These are phyloP conservation scores for Mythimna albipuncta DNA, from an alignment of 2,888 invertebrate genomes.

Conservation along the genomic window DNA sequence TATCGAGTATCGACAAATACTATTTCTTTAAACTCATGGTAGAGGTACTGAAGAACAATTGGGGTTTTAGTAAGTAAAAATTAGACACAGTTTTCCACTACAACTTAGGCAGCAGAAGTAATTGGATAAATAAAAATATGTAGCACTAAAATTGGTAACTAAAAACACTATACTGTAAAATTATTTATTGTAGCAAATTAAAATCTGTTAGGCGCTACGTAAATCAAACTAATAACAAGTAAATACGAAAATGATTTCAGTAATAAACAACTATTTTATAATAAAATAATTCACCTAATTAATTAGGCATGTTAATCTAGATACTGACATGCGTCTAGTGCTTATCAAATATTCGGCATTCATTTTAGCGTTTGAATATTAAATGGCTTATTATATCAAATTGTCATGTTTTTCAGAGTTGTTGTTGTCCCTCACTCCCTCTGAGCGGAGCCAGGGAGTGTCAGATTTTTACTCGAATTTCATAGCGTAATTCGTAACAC, in stretches of 20 bases:
- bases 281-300: constrained; percentile 15
- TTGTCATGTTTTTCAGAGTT: neutral
- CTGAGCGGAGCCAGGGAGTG: too few species aligned
- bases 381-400: neutral
- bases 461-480: too few species aligned
- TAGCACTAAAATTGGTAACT: neutral
- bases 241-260: constrained; percentile 24
- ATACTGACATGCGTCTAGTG: constrained; percentile 24
- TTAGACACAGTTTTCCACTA: too few species aligned
- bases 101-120: too few species aligned
- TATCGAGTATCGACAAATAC: too few species aligned
- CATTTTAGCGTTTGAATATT: constrained; percentile 28
- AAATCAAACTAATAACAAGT: neutral
- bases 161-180: neutral
- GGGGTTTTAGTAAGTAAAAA: too few species aligned
- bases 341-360: constrained; percentile 38
- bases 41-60: too few species aligned
- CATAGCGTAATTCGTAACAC: too few species aligned
- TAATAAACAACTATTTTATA: constrained; percentile 39
- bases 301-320: constrained; percentile 48
- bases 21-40: too few species aligned
- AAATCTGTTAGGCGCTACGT: constrained; percentile 3
- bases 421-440: too few species aligned
- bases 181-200: neutral
- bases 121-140: too few species aligned